Evolutionary conservation across 2,113 vertebrate genomes (phyloP).

Genomic region (Blennius ocellaris): DNA sequence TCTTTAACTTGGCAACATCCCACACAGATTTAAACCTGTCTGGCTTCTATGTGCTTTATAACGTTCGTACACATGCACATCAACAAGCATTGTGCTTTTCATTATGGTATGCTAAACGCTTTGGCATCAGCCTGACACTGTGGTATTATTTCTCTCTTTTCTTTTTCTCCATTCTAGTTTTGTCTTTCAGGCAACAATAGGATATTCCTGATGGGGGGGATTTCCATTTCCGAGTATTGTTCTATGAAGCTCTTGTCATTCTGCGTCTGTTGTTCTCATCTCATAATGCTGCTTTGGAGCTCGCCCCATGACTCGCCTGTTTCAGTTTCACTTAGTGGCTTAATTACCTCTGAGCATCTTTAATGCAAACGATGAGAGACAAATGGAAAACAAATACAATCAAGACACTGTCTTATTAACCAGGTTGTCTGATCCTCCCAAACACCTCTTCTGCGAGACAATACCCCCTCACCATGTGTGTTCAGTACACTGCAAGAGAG

Average conservation of each 20-base stretch:
- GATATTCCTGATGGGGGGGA: slow-evolving; percentile 69
- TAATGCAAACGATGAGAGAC: slow-evolving; percentile 73
- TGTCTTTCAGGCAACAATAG: slow-evolving; percentile 72
- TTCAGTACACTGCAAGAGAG: slow-evolving; percentile 51
- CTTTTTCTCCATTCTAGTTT: slow-evolving; percentile 50
- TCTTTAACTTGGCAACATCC: slow-evolving; percentile 27
- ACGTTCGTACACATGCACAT: slow-evolving; percentile 13
- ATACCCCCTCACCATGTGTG: slow-evolving; percentile 48
- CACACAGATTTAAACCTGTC: slow-evolving; percentile 26
- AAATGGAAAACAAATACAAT: slow-evolving; percentile 83
- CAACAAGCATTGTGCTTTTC: slow-evolving; percentile 31
- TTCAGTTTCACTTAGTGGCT: slow-evolving; percentile 79
- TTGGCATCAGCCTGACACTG: slow-evolving; percentile 44
- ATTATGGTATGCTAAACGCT: slow-evolving; percentile 67
- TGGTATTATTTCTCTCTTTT: slow-evolving; percentile 44
- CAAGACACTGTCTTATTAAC: slow-evolving; percentile 79
- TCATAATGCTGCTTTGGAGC: slow-evolving; percentile 66
- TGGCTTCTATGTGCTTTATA: slow-evolving; percentile 7
- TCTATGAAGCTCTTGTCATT: slow-evolving; percentile 69
- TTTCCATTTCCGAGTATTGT: slow-evolving; percentile 69
- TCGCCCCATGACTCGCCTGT: slow-evolving; percentile 70
- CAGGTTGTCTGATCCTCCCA: slow-evolving; percentile 66
- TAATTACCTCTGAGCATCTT: slow-evolving; percentile 78
- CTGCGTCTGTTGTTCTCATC: slow-evolving; percentile 65
- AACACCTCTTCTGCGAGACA: slow-evolving; percentile 48